Conservation (phyloP, 2,888 invertebrate genomes). For the Cryptocheilus praepositus region DNA sequence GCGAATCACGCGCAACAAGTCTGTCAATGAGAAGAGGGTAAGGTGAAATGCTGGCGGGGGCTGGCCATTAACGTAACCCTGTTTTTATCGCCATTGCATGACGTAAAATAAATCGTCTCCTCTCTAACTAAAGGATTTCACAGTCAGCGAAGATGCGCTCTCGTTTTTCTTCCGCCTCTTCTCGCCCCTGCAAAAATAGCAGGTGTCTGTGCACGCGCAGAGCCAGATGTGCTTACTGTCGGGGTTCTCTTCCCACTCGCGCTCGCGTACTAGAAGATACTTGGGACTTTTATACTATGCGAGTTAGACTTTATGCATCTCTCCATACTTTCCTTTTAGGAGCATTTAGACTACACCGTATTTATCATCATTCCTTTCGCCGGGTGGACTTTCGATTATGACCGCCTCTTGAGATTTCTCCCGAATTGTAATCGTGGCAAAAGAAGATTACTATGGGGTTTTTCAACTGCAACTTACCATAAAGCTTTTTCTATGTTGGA, state of each 20-base stretch:
- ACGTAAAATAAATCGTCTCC: slow-evolving; percentile 6
- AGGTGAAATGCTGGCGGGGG: no score
- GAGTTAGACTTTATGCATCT: slow-evolving; percentile 4
- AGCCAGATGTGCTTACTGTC: slow-evolving; percentile 10
- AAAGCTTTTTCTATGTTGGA: no score
- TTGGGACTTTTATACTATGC: slow-evolving; percentile 5
- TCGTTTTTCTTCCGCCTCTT: slow-evolving; percentile 2
- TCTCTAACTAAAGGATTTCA: not conserved
- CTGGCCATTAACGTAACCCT: not conserved
- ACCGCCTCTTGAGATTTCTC: no score
- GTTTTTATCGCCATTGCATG: slow-evolving; percentile 2
- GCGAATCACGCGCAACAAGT: no score
- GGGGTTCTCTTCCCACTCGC: not conserved
- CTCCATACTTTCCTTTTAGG: not conserved
- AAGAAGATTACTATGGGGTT: no score
- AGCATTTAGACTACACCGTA: no score
- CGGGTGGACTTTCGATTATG: no score
- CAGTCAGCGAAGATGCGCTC: not conserved
- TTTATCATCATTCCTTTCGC: no score
- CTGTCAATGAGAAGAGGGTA: no score
- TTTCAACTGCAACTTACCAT: no score
- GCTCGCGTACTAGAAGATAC: not conserved
- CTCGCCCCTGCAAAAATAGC: slow-evolving; percentile 4
- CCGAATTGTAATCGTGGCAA: no score
- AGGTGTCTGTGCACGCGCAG: slow-evolving; percentile 7